Percentiles rank a stretch among this genome's conserved stretches.
Conservation (phyloP, 2,888 invertebrate genomes). For the Drosophila multiciliata region DNA sequence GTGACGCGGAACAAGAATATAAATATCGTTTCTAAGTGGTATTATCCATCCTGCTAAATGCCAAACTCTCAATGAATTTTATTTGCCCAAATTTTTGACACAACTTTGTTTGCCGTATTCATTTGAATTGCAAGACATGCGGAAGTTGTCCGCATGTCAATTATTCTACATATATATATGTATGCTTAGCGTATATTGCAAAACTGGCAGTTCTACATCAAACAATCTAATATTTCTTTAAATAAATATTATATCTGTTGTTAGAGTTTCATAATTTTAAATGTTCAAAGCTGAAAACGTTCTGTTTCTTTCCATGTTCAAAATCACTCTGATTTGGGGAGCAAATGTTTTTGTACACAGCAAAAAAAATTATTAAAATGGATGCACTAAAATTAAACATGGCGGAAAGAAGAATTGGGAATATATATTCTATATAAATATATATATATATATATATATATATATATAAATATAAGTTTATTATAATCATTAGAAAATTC, state of each 20-base stretch:
- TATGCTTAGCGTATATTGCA: slow-evolving; percentile 4
- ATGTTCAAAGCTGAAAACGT: too few species aligned
- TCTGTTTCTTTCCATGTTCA: not conserved
- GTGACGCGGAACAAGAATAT: not conserved
- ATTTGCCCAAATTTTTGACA: slow-evolving; percentile 64
- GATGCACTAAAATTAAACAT: not conserved
- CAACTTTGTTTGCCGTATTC: slow-evolving; percentile 60
- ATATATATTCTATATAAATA: not conserved
- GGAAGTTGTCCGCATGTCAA: slow-evolving; percentile 48
- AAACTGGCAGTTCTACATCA: not conserved
- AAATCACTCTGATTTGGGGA: not conserved
- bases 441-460: not conserved
- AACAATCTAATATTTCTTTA: not conserved
- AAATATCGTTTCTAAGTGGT: not conserved
- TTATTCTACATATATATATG: not conserved
- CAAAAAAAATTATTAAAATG: not conserved
- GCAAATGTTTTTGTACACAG: not conserved
- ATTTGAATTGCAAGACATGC: slow-evolving; percentile 59
- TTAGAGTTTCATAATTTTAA: not conserved
- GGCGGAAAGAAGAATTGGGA: not conserved
- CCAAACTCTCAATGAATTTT: slow-evolving; percentile 50
- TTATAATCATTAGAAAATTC: not conserved
- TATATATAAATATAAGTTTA: not conserved
- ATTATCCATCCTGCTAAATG: slow-evolving; percentile 12
- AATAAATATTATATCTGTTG: not conserved